Evolutionary conservation across 2,113 vertebrate genomes (phyloP), one percentile per base, ranked within the genome.

Genomic region (Platysteira castanea): DNA sequence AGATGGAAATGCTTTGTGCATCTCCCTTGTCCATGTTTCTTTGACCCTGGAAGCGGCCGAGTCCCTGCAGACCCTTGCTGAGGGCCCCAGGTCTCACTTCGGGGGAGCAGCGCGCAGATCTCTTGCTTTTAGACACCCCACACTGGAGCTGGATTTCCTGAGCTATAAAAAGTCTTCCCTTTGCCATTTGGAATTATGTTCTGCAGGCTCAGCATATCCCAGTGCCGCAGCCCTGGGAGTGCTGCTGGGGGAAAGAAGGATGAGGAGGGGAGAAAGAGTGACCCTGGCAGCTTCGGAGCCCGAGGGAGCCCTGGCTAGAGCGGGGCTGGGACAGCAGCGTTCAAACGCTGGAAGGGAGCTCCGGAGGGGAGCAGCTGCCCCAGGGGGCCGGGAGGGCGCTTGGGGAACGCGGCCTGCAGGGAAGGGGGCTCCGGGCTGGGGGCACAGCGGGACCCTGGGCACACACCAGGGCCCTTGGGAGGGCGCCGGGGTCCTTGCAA

Each of bases 121-220:
- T 28, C 53, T 50, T 1, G 5, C 33, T 79, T 52, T 80, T 15
- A 20, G 47, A 4, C 35, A 26, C 6, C 15, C 23, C 59, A 44
- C 67, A 0, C 70, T 12, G 59, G 26, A 11, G 75, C 59, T 37
- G 90, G 67, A 41, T 63, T 3, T 53, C 28, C 18, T 0, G 28
- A 91, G 93, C 97, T 97, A 97, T 97, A 97, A 97, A 97, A 97
- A 97, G 95, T 53, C 79, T 96, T 93, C 93, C 97, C 96, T 97
- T 96, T 97, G 96, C 96, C 96, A 96, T 97, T 97, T 95, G 96
- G 95, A 92, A 71, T 96, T 96, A 93, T 75, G 90, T 97, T 97
- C 96, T 87, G 96, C 96, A 49, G 59, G 49, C 96, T 96, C 97
- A 97, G 97, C 97, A 95, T 27, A 60, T 68, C 89, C 44, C 5